Evolutionary conservation across 2,113 vertebrate genomes (phyloP), one percentile per base, ranked within the genome.

Genomic region (Eretmochelys imbricata): DNA sequence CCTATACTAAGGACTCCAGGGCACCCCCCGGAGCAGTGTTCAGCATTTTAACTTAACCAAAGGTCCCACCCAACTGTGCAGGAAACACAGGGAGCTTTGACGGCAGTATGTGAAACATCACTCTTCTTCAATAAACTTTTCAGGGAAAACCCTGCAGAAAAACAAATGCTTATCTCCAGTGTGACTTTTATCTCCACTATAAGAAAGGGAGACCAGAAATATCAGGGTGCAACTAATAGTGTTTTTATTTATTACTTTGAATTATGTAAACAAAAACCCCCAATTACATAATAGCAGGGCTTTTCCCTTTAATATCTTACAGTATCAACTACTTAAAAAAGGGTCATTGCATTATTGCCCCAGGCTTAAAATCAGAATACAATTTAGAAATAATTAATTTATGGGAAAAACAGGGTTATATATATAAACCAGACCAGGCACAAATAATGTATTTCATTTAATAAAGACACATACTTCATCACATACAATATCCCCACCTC

Each of bases 311-410:
- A 87, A 95, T 72, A 96, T n/a, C 87, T 90, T 94, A 96, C 90
- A 95, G 94, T 87, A 94, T 89, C 95, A 96, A 90, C 55, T 2
- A 92, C 94, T 98, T 96, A 78, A 92, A 95, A 96, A 96, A 50
- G 91, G 79, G 97, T 98, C 96, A 98, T 97, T 97, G 97, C 96
- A 97, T 97, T 97, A 97, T 98, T 8, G 89, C 97, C 97, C 96
- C 96, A 17, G 92, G 96, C 93, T 96, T 91, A 96, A 97, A 98
- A 98, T 97, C 57, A n/a, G 93, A 95, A 95, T 97, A 97, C 82
- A 72, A 96, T 98, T 97, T 97, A 96, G 97, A 97, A 97, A 97
- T 93, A 97, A 97, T 98, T 98, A 98, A 98, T 97, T 98, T 98
- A 98, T 95, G 95, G 95, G 93, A 75, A 82, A 93, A 95, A 54